These are phyloP conservation scores for Saguinus midas DNA, from an alignment of 2,113 vertebrate species.

Conservation along the genomic window DNA sequence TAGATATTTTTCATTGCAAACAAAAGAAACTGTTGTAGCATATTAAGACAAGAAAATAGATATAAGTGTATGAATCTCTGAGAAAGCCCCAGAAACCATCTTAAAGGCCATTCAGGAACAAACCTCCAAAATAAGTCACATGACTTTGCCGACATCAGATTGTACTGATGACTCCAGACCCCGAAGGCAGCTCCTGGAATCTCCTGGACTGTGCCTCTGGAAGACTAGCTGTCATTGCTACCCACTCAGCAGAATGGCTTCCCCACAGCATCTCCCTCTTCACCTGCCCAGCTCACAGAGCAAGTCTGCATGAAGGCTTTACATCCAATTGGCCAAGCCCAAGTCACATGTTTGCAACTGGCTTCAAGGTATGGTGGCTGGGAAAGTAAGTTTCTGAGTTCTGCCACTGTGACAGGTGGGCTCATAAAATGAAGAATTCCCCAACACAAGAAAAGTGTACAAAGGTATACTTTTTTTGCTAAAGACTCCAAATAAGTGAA, in stretches of 20 bases:
- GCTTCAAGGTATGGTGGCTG: not conserved
- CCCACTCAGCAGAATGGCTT: not conserved
- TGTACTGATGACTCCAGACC: not conserved
- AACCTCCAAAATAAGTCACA: not conserved
- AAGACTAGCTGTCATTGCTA: not conserved
- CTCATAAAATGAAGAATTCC: not conserved
- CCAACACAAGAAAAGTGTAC: not conserved
- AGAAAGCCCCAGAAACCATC: not conserved
- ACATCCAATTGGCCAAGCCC: not conserved
- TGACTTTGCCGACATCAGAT: not conserved
- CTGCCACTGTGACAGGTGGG: not conserved
- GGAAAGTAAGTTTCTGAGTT: not conserved
- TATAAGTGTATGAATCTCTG: not conserved
- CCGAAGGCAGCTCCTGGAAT: not conserved
- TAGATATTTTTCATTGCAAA: constrained; percentile 15
- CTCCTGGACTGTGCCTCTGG: not conserved
- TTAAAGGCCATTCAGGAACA: not conserved
- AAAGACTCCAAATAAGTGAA: not conserved
- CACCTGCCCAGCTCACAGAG: not conserved
- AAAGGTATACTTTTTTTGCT: not conserved
- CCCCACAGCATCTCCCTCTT: not conserved
- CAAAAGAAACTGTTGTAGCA: constrained; percentile 20
- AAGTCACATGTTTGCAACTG: not conserved
- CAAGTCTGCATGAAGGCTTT: not conserved
- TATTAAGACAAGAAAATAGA: not conserved